Evolutionary conservation across 2,113 vertebrate species (phyloP).

Genomic region (Crotalus tigris): DNA sequence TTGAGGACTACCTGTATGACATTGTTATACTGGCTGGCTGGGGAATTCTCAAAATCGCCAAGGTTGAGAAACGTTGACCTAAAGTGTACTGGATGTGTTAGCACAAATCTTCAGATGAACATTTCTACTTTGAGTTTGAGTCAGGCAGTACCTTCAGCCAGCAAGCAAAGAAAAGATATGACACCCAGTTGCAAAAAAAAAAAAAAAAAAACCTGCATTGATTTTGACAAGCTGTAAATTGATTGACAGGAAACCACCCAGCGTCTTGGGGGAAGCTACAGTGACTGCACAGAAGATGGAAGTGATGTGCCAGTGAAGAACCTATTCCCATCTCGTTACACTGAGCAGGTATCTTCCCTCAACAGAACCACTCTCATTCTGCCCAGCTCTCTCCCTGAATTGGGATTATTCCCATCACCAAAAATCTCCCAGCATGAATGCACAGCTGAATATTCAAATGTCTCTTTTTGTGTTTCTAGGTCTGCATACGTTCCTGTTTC

Average conservation of each 20-base stretch:
- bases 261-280: slow-evolving; percentile 73
- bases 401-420: background rate
- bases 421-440: background rate
- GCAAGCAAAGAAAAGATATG: background rate
- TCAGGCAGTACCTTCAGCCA: background rate
- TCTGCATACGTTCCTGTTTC: slow-evolving; percentile 80
- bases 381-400: background rate
- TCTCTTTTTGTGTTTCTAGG: slow-evolving; percentile 53
- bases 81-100: background rate
- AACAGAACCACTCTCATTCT: background rate
- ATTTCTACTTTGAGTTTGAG: background rate
- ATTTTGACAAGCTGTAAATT: background rate
- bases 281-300: slow-evolving; percentile 76
- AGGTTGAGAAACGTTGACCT: background rate
- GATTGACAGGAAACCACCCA: slow-evolving; percentile 63
- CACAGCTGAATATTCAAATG: background rate
- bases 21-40: too few species aligned
- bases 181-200: background rate
- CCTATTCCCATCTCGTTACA: slow-evolving; percentile 70
- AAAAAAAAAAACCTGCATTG: background rate
- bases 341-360: slow-evolving; percentile 69
- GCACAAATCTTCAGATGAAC: background rate
- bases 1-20: too few species aligned
- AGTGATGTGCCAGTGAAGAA: slow-evolving; percentile 71
- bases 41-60: background rate